Conservation (phyloP, 2,113 vertebrate species). For the Stigmatopora argus region DNA sequence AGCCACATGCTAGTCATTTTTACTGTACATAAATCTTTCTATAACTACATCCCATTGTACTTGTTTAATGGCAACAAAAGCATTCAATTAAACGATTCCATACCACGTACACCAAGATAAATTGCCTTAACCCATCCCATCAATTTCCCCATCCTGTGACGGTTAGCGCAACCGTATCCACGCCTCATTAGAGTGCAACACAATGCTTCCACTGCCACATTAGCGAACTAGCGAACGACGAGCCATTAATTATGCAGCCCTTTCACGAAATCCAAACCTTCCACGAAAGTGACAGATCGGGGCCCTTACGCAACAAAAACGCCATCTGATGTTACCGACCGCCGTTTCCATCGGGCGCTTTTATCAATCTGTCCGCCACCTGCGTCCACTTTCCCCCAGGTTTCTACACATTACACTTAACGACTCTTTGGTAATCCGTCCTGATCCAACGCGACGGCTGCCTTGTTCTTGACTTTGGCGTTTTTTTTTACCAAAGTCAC, state of each 20-base stretch:
- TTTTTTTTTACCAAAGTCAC: not conserved
- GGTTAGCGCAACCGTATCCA: conserved; percentile 26
- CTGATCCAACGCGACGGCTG: conserved; percentile 14
- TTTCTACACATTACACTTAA: conserved; percentile 26
- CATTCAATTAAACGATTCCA: not conserved
- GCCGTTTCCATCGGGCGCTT: conserved; percentile 49
- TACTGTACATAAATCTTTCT: too few species aligned
- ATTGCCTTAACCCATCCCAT: not conserved
- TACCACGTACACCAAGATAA: too few species aligned
- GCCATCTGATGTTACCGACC: conserved; percentile 70
- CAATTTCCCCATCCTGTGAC: conserved; percentile 28
- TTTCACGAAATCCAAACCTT: conserved; percentile 59
- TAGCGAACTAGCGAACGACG: conserved; percentile 58
- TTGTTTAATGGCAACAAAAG: not conserved
- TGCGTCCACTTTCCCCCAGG: conserved; percentile 41
- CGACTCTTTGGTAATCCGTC: conserved; percentile 16
- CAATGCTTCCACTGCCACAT: conserved; percentile 51
- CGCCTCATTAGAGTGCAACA: conserved; percentile 61
- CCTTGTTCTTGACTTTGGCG: conserved; percentile 9
- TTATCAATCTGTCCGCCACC: conserved; percentile 60
- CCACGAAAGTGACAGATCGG: conserved; percentile 47
- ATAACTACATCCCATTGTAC: too few species aligned
- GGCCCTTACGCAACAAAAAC: conserved; percentile 61
- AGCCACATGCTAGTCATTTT: too few species aligned
- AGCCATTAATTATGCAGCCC: conserved; percentile 70